These are phyloP conservation scores for Columba guinea DNA, from an alignment of 2,797 vertebrate genomes.

Conservation along the genomic window DNA sequence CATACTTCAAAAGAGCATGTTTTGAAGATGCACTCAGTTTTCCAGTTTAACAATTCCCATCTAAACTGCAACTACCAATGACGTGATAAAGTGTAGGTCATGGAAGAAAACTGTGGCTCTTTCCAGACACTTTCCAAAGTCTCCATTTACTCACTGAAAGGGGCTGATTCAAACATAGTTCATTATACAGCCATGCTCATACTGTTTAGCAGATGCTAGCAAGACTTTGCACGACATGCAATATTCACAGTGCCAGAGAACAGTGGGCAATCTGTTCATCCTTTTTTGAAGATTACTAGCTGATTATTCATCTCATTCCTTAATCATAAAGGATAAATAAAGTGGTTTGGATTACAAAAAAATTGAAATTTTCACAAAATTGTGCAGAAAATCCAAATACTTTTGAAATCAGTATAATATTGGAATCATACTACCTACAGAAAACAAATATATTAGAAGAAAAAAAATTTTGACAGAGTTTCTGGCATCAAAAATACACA, in stretches of 20 bases:
- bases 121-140: background rate
- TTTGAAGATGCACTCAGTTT: background rate
- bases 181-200: background rate
- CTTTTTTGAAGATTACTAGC: background rate
- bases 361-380: background rate
- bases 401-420: background rate
- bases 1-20: background rate
- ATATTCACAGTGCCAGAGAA: conserved; percentile 27
- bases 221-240: conserved; percentile 27
- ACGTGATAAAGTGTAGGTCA: background rate
- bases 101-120: background rate
- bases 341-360: background rate
- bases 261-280: conserved; percentile 53
- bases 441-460: background rate
- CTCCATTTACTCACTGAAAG: background rate
- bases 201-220: conserved; percentile 46
- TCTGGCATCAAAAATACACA: background rate
- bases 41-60: background rate
- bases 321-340: background rate
- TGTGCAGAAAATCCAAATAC: background rate
- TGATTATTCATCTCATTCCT: conserved; percentile 36
- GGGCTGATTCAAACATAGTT: background rate
- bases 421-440: background rate
- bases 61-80: background rate
- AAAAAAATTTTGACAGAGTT: background rate